Base-by-base conservation (phyloP, 2,888 invertebrate species). In the Rhorus exstirpatorius region DNA sequence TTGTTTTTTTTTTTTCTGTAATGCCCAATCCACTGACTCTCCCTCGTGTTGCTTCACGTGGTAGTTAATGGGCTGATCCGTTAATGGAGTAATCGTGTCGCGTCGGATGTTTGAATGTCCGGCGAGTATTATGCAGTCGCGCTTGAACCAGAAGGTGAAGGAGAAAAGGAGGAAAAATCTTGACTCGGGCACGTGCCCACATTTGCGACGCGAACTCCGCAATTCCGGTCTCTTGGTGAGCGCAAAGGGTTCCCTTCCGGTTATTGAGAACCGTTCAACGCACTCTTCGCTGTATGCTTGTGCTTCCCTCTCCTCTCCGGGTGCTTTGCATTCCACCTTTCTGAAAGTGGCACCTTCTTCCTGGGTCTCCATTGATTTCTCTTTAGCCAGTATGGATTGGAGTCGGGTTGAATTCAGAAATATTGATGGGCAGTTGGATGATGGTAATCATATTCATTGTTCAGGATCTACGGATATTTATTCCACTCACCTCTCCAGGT, bases 41-140 rank as follows among this genome's bases (percentile, higher is more conserved):
- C 55, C 8, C 24, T 24, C 4, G 1, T 14, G 3, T 65, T 49
- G 17, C 44, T 60, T 53, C 53, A 4, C 6, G 53, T 53, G 8
- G 10, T 35, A 19, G 10, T 49, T 67, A 67, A 67, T 67, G 67
- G 75, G 63, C 17, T 65, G 65, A 79, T 71, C 70, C 63, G 65
- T 31, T 82, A 91, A 91, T 91, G 91, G 90, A 91, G 88, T 88
- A 89, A 87, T 90, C 86, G 87, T 91, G 91, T 91, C 82, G 65
- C 53, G 35, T 53, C 81, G 38, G 63, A 55, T 51, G 63, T 71
- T 24, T n/a, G 17, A 79, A 65, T 71, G 76, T 71, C 70, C 75
- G 60, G 68, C 63, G 2, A 44, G 65, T 58, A n/a, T n/a, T n/a
- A 31, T 21, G 41, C 41, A 46, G 31, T 24, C 53, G 46, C 12